Evolutionary conservation across 2,113 vertebrate genomes (phyloP).

Genomic region (Hemibagrus wyckioides): DNA sequence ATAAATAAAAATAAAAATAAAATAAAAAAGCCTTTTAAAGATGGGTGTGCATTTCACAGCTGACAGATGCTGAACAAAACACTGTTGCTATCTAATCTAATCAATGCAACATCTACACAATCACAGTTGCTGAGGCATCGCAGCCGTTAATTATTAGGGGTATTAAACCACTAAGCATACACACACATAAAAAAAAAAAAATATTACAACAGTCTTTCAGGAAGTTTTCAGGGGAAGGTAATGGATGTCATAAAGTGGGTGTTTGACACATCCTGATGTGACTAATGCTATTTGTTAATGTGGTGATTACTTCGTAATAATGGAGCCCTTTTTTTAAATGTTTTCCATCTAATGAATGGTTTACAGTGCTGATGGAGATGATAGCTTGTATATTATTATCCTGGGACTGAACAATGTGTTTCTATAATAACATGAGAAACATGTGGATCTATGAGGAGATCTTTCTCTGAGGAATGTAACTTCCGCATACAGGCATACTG

Average conservation of each 20-base stretch:
- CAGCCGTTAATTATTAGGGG: not conserved
- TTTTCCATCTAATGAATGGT: slow-evolving; percentile 27
- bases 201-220: slow-evolving; percentile 15
- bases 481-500: slow-evolving; percentile 27
- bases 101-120: not conserved
- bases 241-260: slow-evolving; percentile 12
- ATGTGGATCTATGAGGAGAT: slow-evolving; percentile 26
- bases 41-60: slow-evolving; percentile 13
- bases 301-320: slow-evolving; percentile 1
- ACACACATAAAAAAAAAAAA: slow-evolving; percentile 2
- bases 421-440: slow-evolving; percentile 20
- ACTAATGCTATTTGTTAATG: slow-evolving; percentile 11
- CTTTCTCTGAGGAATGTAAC: slow-evolving; percentile 41
- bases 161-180: not conserved
- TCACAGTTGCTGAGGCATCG: not conserved
- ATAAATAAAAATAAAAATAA: too few relatives aligned
- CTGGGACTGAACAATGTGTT: slow-evolving; percentile 20
- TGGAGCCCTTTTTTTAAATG: not conserved
- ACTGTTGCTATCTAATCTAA: not conserved
- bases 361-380: slow-evolving; percentile 33
- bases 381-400: not conserved
- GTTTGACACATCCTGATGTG: slow-evolving; percentile 8
- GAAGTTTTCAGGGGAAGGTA: slow-evolving; percentile 7
- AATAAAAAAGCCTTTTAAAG: slow-evolving; percentile 10
- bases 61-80: slow-evolving; percentile 20